Conservation (phyloP, 2,888 invertebrate species). For the Erpobdella octoculata region DNA sequence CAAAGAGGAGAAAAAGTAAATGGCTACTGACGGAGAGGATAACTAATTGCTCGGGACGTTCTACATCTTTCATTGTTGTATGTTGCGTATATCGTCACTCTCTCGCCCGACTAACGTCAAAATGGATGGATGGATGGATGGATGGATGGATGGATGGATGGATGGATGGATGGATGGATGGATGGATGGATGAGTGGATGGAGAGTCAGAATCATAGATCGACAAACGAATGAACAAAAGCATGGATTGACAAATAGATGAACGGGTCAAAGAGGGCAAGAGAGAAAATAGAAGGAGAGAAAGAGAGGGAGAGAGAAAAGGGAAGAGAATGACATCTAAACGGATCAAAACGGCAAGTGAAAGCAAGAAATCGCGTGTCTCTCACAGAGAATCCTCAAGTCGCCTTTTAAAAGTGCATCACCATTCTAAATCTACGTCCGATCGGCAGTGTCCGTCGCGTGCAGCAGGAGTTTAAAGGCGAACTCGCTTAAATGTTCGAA, state of each 20-base stretch:
- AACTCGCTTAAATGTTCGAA: no score
- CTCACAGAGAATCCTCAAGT: not conserved
- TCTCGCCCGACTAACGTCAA: no score
- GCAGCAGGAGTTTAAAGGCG: no score
- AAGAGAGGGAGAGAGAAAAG: not conserved
- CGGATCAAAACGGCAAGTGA: not conserved
- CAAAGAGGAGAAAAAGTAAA: no score
- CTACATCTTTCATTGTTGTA: no score
- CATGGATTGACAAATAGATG: not conserved
- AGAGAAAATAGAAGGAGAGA: not conserved
- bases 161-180: not conserved
- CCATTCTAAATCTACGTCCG: conserved; percentile 2
- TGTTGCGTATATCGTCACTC: no score
- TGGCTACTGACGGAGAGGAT: no score
- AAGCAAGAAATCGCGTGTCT: conserved; percentile 1
- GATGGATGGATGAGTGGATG: not conserved
- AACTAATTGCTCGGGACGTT: no score
- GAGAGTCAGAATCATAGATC: not conserved
- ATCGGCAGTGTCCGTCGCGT: no score
- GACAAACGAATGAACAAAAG: not conserved
- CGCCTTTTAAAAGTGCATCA: conserved; percentile 11
- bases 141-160: conserved; percentile 4
- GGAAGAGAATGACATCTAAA: not conserved
- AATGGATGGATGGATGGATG: no score
- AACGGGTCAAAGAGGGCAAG: not conserved